These are phyloP conservation scores for Eupithecia abbreviata DNA, from an alignment of 2,888 invertebrate genomes.

Conservation along the genomic window DNA sequence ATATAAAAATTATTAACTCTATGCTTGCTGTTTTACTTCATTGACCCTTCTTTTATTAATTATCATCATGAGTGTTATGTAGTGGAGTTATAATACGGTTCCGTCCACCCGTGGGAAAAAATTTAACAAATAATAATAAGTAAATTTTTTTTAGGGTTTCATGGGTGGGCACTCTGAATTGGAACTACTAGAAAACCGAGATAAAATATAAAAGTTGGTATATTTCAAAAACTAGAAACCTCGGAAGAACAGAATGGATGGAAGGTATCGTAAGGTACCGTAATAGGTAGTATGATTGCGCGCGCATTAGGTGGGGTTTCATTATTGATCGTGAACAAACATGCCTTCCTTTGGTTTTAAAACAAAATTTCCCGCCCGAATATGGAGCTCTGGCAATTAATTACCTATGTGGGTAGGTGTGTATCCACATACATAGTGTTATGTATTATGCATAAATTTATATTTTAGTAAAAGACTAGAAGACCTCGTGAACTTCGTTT, in stretches of 20 bases:
- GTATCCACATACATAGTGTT: no score
- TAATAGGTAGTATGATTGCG: slow-evolving; percentile 55
- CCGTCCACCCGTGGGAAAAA: background rate
- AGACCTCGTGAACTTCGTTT: no score
- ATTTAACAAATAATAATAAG: no score
- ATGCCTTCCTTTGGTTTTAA: slow-evolving; percentile 48
- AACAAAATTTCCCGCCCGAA: slow-evolving; percentile 8
- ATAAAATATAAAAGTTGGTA: background rate
- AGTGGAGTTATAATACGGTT: background rate
- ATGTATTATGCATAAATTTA: no score
- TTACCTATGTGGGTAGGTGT: background rate
- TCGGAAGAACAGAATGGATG: background rate
- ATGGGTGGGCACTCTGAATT: background rate
- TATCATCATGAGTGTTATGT: background rate
- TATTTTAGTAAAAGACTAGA: no score
- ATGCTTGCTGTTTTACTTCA: background rate
- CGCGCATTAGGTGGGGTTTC: slow-evolving; percentile 70
- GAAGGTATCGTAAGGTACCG: background rate
- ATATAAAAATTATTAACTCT: slow-evolving; percentile 15
- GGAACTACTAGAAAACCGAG: background rate
- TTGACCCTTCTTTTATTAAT: background rate
- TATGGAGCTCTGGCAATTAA: background rate
- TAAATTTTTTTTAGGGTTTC: background rate
- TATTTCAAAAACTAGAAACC: background rate
- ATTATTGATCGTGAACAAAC: slow-evolving; percentile 69